Evolutionary conservation across 2,888 invertebrate species (phyloP).

Genomic region (Nebria salina): DNA sequence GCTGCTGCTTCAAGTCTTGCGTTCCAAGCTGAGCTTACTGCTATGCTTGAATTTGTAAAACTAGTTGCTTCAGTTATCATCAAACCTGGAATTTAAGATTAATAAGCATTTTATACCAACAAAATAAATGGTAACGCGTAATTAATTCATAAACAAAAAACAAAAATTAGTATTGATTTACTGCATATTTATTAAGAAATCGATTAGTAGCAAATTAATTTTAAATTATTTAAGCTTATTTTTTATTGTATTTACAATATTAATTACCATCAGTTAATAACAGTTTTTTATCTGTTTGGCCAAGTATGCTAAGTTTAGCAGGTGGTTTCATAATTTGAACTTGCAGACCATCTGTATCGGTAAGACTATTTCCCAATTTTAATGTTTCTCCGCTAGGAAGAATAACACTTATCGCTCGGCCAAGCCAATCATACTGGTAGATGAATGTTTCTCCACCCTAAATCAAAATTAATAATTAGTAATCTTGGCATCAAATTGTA

Average conservation of each 20-base stretch:
- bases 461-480: conserved; percentile 48
- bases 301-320: conserved; percentile 57
- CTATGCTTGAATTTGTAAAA: conserved; percentile 80
- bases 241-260: background rate
- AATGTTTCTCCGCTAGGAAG: conserved; percentile 92
- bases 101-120: conserved; percentile 17
- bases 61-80: conserved; percentile 80
- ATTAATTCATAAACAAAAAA: no score
- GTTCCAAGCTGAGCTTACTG: conserved; percentile 79
- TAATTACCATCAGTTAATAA: conserved; percentile 66
- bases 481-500: background rate
- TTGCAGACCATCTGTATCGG: conserved; percentile 79
- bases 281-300: conserved; percentile 65
- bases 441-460: conserved; percentile 87
- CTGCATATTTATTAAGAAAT: background rate
- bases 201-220: background rate
- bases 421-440: conserved; percentile 91
- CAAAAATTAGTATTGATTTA: no score
- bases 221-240: background rate
- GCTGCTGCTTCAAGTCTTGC: conserved; percentile 81
- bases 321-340: conserved; percentile 70
- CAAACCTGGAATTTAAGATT: conserved; percentile 61
- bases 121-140: background rate
- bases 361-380: conserved; percentile 79
- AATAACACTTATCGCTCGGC: conserved; percentile 85